phyloP scores from a whole-genome alignment of 2,888 invertebrate species.

The Oasisia sp. region DNA sequence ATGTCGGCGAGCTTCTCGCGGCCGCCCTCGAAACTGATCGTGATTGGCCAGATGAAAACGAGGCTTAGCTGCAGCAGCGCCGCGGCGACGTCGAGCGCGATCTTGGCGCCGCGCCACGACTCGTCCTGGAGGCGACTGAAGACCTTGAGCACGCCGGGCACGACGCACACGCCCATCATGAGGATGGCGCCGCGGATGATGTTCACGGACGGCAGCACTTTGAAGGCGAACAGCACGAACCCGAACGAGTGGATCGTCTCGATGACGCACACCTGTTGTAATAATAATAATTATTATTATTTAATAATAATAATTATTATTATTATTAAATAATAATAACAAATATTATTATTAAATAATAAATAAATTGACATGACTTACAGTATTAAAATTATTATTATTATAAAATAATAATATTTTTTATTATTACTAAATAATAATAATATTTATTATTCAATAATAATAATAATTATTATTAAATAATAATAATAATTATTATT shows the following conservation, averaged over 20 bases:
- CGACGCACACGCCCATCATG: conserved; percentile 17
- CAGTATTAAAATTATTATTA: no score
- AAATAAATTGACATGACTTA: no score
- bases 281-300: no score
- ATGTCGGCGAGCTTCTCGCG: conserved; percentile 21
- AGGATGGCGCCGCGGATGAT: background rate
- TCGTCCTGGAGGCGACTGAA: conserved; percentile 14
- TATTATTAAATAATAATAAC: no score
- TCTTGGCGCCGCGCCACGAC: conserved; percentile 6
- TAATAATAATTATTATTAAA: no score
- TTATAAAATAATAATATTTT: no score
- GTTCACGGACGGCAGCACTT: conserved; percentile 20
- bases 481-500: no score
- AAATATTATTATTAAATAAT: no score
- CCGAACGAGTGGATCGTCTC: conserved; percentile 17
- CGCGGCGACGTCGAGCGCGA: conserved; percentile 1
- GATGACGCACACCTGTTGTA: conserved; percentile 13
- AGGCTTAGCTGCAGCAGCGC: conserved; percentile 6
- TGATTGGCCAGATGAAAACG: conserved; percentile 22
- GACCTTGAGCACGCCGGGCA: background rate
- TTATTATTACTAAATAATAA: no score
- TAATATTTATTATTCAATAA: no score
- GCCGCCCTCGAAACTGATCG: background rate
- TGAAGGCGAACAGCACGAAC: background rate
- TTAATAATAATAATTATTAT: no score